Evolutionary conservation across 1,140 invertebrate species (phyloP), one percentile per base, ranked within the genome.

Genomic region (Propsilocerus akamusi): DNA sequence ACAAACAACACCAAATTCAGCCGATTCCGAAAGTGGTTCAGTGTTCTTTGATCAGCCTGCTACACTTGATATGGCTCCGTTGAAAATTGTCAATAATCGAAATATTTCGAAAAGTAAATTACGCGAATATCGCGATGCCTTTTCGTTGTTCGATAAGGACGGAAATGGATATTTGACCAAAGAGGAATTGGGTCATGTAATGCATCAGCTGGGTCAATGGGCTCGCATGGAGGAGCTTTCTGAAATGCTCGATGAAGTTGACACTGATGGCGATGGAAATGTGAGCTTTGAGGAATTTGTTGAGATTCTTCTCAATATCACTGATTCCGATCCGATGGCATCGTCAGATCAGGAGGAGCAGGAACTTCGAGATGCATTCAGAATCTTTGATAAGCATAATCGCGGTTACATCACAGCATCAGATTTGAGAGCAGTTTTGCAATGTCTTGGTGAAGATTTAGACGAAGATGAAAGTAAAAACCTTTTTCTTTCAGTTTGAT

Each of bases 281-380:
- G 86, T 92, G 32, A 88, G 84, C 58, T 91, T 93, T 57, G 87
- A 92, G 55, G 89, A 93, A 64, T 93, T 93, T 59, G 86, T 92
- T 3, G 84, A 88, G 63, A 91, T 93, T 26, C 81, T 89, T 34
- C 88, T 83, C 53, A 88, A 88, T 62, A 86, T 86, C 59, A 60
- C 63, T 2, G 61, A 63, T 17, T 60, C 63, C 72, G 72, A 51
- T 76, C 74, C 51, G 71, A 75, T 12, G 73, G 79, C 55, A 61
- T 74, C 60, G 51, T 72, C 67, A 52, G 80, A 84, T 58, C 77
- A 83, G 60, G 77, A 92, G 61, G 87, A 92, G 59, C 79, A 86
- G 54, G 88, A 91, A 59, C 66, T 89, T n/a, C 65, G 83, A 28
- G 85, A 89, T 61, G 85, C 85, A n/a, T 89, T 89, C 63, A 73